Evolutionary conservation across 2,113 vertebrate genomes (phyloP), one percentile per base, ranked within the genome.

Genomic region (Hiodon tergisus): DNA sequence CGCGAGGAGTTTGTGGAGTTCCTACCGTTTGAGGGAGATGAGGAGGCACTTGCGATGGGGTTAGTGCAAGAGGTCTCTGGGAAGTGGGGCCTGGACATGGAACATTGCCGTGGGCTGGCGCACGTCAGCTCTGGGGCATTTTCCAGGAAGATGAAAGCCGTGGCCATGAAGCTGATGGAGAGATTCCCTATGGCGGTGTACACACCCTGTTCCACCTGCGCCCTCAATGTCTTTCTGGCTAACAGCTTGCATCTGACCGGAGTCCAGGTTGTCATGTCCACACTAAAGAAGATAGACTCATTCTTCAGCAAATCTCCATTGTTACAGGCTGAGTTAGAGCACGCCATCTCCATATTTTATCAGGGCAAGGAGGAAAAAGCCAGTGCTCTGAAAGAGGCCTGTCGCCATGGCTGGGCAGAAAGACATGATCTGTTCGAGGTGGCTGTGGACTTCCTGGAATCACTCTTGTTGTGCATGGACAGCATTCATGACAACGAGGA

Each of bases 41-140:
- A 95, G 2, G 86, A 75, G 8, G 76, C 77, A 0, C 83, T 96
- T 78, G 91, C 94, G 0, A 91, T 94, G 67, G 92, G 91, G 74
- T 92, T 98, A 72, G 93, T 94, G 3, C 73, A 88, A 0, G 92
- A 91, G 7, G 86, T 98, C 76, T 94, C 92, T 0, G 93, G 95
- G 17, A 94, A 95, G 6, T 97, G 95, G 95, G 93, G 94, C 2
- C 85, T 98, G 3, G 95, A 94, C 82, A 94, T 98, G 94, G 94
- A 97, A 47, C 93, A 94, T 79, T 98, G 95, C 66, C 91, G 94
- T 1, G 96, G 95, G 51, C 95, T 96, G 81, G 94, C 94, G 75
- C 95, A 96, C 76, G 90, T 94, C 0, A 90, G 94, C 59, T 95
- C 94, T 3, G 94, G 94, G 5, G 91, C 89, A 0, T 91, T 92